Evolutionary conservation across 2,113 vertebrate genomes (phyloP).

Genomic region (Sapayoa aenigma): DNA sequence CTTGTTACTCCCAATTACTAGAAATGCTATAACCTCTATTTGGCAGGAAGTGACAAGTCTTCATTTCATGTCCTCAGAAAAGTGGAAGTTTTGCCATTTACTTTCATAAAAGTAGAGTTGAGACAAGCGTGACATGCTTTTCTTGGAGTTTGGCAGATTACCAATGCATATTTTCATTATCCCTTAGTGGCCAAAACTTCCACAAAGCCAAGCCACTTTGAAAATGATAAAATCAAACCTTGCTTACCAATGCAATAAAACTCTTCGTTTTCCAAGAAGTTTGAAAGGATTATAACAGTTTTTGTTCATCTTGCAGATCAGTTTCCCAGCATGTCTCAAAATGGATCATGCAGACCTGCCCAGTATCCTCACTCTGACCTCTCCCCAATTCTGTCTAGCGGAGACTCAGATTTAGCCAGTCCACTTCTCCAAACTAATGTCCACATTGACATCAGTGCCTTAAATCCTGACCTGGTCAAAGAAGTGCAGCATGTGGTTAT

Average conservation of each 20-base stretch:
- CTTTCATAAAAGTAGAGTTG: constrained; percentile 1
- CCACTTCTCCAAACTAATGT: constrained; percentile 88
- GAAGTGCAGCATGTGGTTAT: constrained; percentile 96
- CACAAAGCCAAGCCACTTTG: background rate
- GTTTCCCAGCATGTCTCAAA: constrained; percentile 86
- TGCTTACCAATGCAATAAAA: background rate
- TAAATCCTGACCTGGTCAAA: constrained; percentile 93
- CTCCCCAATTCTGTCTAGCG: constrained; percentile 82
- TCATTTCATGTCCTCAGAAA: background rate
- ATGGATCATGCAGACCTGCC: constrained; percentile 83
- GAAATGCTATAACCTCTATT: background rate
- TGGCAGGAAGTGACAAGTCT: constrained; percentile 7
- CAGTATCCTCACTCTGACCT: constrained; percentile 89
- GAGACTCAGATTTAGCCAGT: constrained; percentile 89
- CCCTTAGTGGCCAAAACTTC: background rate
- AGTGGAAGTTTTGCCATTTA: background rate
- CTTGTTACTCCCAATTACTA: background rate
- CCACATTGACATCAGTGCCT: constrained; percentile 88
- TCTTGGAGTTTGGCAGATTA: constrained; percentile 4
- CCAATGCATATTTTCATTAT: constrained; percentile 46
- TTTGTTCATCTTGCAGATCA: constrained; percentile 82
- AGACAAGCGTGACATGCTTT: background rate
- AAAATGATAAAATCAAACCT: constrained; percentile 16
- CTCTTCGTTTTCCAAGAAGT: background rate
- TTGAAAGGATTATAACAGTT: background rate